Base-by-base conservation (phyloP, 2,888 invertebrate genomes). In the Lypha dubia region DNA sequence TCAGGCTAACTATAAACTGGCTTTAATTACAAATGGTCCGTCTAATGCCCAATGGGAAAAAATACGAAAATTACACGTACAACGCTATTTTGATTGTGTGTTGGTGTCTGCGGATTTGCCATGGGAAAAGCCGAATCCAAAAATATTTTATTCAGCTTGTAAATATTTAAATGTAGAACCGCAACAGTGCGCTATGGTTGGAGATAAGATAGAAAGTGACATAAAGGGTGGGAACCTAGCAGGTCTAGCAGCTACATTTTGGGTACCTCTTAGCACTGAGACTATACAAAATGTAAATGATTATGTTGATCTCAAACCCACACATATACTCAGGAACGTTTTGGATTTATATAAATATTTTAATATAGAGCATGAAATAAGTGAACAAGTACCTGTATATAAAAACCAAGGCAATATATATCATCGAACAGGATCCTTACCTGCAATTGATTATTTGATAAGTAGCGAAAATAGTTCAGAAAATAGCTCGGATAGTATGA, bases 41-140 rank as follows among this genome's bases (percentile, higher is more conserved):
- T 96, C 97, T 81, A 94, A 95, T 86, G 95, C 96, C 44, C 97
- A 97, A 92, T 97, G 97, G 97, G 97, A 97, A 93, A 97, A 97
- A 93, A 94, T 97, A 86, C 94, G 94, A 83, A 94, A 94, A 87
- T 93, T 97, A 86, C 94, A 94, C 71, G 93, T 97, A 58, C 94
- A 94, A 87, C 94, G 94, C 88, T 95, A 95, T 92, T 97, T 97
- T 92, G 96, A 97, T 93, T 94, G 95, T 88, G 94, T 96, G 89
- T 93, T 96, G 88, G 96, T 97, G 53, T 96, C 96, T 63, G 96
- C 96, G 20, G 97, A 97, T 93, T 93, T 96, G 88, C 95, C 96
- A 3, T 97, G 96, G 95, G 97, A 97, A 93, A 97, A 97, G 92
- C 97, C 97, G 0, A 94, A 96, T 90, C 94, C 95, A 87, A 94